Evolutionary conservation across 2,113 vertebrate genomes (phyloP).

Genomic region (Neomonachus schauinslandi): DNA sequence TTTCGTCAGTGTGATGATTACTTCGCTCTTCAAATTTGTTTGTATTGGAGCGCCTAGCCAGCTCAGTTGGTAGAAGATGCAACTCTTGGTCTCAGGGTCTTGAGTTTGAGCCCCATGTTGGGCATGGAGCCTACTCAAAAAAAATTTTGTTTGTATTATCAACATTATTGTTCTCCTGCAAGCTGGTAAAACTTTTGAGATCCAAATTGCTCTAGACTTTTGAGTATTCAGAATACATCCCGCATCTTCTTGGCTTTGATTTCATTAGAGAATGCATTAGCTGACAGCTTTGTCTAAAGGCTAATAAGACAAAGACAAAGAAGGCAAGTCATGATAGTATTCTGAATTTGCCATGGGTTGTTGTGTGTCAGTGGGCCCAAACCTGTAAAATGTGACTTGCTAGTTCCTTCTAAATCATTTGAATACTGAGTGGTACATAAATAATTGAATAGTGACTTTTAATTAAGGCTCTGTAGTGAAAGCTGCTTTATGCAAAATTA

Average conservation of each 20-base stretch:
- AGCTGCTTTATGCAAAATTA: conserved; percentile 65
- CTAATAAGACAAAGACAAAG: neutral
- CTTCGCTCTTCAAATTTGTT: neutral
- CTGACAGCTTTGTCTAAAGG: neutral
- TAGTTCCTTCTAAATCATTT: conserved; percentile 43
- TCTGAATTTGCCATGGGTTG: neutral
- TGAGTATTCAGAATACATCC: neutral
- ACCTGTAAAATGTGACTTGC: conserved; percentile 1
- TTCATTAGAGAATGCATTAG: neutral
- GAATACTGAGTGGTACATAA: neutral
- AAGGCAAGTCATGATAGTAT: neutral
- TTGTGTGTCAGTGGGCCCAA: neutral
- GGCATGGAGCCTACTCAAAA: neutral
- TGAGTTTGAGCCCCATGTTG: neutral
- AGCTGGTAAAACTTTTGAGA: neutral
- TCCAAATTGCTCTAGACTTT: neutral
- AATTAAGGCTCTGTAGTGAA: conserved; percentile 46
- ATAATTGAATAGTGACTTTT: conserved; percentile 72
- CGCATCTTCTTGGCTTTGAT: conserved; percentile 6
- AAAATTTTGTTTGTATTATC: neutral
- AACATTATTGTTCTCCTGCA: neutral
- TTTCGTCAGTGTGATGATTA: neutral
- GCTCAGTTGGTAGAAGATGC: neutral
- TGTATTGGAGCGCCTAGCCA: neutral
- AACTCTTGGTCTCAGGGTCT: neutral